Base-by-base conservation (phyloP, 2,113 vertebrate species). In the Pyrgilauda ruficollis region DNA sequence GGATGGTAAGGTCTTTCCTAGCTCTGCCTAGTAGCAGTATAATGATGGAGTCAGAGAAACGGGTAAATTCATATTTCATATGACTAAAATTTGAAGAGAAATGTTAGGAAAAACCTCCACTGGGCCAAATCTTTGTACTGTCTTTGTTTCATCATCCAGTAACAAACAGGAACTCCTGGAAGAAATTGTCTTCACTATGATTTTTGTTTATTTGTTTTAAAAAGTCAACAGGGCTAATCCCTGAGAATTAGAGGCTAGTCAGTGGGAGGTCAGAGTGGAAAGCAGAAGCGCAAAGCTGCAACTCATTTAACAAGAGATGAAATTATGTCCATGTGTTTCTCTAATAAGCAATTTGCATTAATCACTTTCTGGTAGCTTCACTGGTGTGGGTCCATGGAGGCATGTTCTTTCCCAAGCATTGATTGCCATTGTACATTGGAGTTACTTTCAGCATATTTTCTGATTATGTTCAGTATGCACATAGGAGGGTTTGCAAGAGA, bases 341-440 rank as follows among this genome's bases (percentile, higher is more conserved):
- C 30, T 93, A 93, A 91, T 90, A 82, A 70, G 53, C 72, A 68
- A 81, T 89, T 94, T 88, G 75, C 73, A 89, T 85, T 81, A 90
- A 94, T 93, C 21, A 18, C 61, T 95, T 95, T 82, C 87, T 94
- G 47, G 35, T 93, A 83, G 66, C 83, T 41, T 94, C 55, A 49
- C 50, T 37, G n/a, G 43, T 24, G 43, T 53, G 63, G 77, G 79
- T 89, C 72, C 46, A 12, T 17, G 41, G 92, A 91, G 92, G 66
- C 41, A 33, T 76, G n/a, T 43, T 82, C 64, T 73, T 89, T 80
- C 82, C 55, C 81, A 92, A 92, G 55, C 74, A 84, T 67, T 81
- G 88, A 77, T 90, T 93, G 66, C 67, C 59, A 49, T 59, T 80
- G 76, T 88, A 95, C 55, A 33, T 47, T 41, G 22, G 53, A 87